Evolutionary conservation across 1,140 invertebrate species (phyloP), one percentile per base, ranked within the genome.

Genomic region (Neomicropteryx cornuta): DNA sequence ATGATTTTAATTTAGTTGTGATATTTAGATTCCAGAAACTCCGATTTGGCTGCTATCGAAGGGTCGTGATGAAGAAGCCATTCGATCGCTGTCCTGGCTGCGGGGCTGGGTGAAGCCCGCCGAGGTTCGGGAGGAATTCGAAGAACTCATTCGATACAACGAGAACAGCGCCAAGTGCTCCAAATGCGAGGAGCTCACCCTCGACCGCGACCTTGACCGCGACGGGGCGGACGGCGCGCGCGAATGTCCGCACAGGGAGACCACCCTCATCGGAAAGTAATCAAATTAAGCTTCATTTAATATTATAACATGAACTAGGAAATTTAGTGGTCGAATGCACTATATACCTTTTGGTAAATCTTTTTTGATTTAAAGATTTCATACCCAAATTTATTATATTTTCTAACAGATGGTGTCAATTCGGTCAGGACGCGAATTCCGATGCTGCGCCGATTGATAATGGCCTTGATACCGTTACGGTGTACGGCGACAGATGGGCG

Each of bases 1-100:
- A n/a, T n/a, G n/a, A n/a, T n/a, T n/a, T n/a, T n/a, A n/a, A n/a
- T n/a, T n/a, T n/a, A n/a, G n/a, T n/a, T n/a, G n/a, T n/a, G n/a
- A n/a, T n/a, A 40, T 41, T 33, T 35, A 72, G 70, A 56, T 79
- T 3, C 79, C 79, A 4, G 79, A 82, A 58, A 76, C 77, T 2
- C 79, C 81, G 19, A 57, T 77, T 5, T 81, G 77, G 76, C 53
- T 77, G 3, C 46, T 75, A 27, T 60, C 63, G 6, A 63, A 66
- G 48, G 64, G 68, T 6, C 49, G 60, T 30, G 56, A 60, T 20
- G 58, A 64, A 14, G 68, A 73, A 14, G 70, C 72, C 0, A 41
- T 65, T 17, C 58, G 59, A 35, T 57, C 69, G 0, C 45, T 75
- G 0, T 62, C 63, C 27, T 70, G 66, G 56, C 53, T 73, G 0